Conservation (phyloP, 2,888 invertebrate genomes). For the Blastobasis lacticolella region DNA sequence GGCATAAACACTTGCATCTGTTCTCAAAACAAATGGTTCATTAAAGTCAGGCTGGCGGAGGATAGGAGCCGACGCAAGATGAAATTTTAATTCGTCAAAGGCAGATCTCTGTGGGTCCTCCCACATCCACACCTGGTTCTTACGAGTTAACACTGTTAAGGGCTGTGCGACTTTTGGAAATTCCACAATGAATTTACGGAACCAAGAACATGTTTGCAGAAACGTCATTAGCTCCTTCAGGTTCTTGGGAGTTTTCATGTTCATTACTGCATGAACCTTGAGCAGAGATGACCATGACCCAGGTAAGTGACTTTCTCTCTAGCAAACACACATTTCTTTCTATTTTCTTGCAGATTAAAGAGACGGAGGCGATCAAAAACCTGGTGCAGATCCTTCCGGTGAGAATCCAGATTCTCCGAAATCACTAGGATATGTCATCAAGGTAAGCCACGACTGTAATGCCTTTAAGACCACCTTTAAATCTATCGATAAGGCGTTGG, state of each 20-base stretch:
- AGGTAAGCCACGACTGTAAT: not conserved
- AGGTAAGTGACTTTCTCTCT: conserved; percentile 15
- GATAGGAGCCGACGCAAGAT: conserved; percentile 16
- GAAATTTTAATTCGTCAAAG: conserved; percentile 11
- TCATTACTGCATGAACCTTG: conserved; percentile 11
- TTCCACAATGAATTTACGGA: conserved; percentile 21
- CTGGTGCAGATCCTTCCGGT: conserved; percentile 21
- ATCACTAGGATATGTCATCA: not conserved
- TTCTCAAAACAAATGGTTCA: conserved; percentile 24
- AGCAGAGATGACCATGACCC: conserved; percentile 17
- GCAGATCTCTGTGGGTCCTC: conserved; percentile 11
- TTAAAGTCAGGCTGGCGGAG: conserved; percentile 18
- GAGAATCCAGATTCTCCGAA: conserved; percentile 1
- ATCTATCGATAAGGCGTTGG: not conserved
- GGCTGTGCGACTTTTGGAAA: conserved; percentile 24
- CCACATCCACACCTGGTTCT: conserved; percentile 22
- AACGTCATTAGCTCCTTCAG: conserved; percentile 16
- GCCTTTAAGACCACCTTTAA: not conserved
- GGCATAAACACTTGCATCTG: conserved; percentile 20
- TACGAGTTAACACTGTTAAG: conserved; percentile 22
- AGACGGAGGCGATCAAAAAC: conserved; percentile 16
- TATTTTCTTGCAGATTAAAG: conserved; percentile 15
- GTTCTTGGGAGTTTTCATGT: conserved; percentile 12
- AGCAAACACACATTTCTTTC: conserved; percentile 23
- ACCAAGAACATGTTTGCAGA: conserved; percentile 29